Evolutionary conservation across 1,140 invertebrate species (phyloP), one percentile per base, ranked within the genome.

Genomic region (Chelonus insularis): DNA sequence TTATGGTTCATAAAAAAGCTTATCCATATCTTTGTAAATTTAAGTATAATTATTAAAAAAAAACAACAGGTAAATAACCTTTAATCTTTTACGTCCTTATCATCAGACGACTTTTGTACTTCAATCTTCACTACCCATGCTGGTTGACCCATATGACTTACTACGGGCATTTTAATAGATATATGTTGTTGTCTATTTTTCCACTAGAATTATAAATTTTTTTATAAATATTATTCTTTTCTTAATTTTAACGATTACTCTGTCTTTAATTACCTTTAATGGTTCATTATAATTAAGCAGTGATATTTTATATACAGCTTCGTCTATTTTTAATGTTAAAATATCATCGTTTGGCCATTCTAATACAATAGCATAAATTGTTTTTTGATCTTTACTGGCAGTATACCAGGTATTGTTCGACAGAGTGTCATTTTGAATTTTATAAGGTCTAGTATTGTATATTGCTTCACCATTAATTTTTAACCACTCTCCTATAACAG

Each of bases 401-500:
- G 91, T 93, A 68, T 92, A 94, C 92, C 91, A 94, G 20, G 94
- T 87, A 67, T 86, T 77, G 1, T 69, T 59, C n/a, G 87, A 88
- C 0, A 85, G 12, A 0, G 90, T 90, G 72, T 97, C 95, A 72
- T 96, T 96, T 77, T 95, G 95, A 67, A 84, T 77, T 32, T 74
- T 81, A 89, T 91, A 95, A 0, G 94, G 91, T 23, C 79, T 84
- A 0, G 87, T 88, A n/a, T 81, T 82, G 71, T 95, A 98, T 69
- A 98, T 94, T 0, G 92, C 93, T 75, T 96, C 91, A 2, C 93
- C 94, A 74, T 97, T 97, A 1, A 91, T 77, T 8, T 82, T 69
- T 4, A 98, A 76, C 94, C 95, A 97, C 8, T 74, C 60, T 36
- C 89, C 89, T 77, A 60, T 7, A 21, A 39, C 14, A 58, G 58